These are phyloP conservation scores for Zosterops lateralis DNA, from an alignment of 2,113 vertebrate species.

Conservation along the genomic window DNA sequence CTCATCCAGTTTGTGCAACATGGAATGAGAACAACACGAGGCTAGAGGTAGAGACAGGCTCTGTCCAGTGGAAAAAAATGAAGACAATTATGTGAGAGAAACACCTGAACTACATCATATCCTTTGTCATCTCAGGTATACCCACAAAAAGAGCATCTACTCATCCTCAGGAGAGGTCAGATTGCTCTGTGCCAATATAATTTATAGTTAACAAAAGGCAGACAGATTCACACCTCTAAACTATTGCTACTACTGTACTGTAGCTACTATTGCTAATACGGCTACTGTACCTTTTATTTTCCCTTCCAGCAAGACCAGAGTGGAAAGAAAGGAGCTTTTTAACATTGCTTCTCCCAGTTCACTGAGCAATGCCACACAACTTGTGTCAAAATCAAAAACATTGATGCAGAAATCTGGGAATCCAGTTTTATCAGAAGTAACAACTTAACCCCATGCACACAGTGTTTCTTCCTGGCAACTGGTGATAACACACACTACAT, in stretches of 20 bases:
- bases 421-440: not conserved
- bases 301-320: not conserved
- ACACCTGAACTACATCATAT: not conserved
- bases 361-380: rapidly evolving
- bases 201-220: not conserved
- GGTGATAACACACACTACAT: not conserved
- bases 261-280: no score
- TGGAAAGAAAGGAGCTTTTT: not conserved
- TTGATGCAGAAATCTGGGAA: not conserved
- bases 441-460: rapidly evolving
- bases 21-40: rapidly evolving
- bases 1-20: not conserved
- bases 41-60: rapidly evolving
- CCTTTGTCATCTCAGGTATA: not conserved
- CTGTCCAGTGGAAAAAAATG: not conserved
- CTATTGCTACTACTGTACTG: not conserved
- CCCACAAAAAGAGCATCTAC: not conserved
- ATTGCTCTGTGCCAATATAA: rapidly evolving
- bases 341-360: not conserved
- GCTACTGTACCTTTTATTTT: not conserved
- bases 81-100: not conserved
- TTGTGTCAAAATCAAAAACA: not conserved
- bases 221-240: not conserved
- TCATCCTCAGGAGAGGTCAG: not conserved
- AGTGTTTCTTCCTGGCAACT: not conserved